Conservation (phyloP, 2,797 vertebrate genomes). For the Pseudochirops corinnae region DNA sequence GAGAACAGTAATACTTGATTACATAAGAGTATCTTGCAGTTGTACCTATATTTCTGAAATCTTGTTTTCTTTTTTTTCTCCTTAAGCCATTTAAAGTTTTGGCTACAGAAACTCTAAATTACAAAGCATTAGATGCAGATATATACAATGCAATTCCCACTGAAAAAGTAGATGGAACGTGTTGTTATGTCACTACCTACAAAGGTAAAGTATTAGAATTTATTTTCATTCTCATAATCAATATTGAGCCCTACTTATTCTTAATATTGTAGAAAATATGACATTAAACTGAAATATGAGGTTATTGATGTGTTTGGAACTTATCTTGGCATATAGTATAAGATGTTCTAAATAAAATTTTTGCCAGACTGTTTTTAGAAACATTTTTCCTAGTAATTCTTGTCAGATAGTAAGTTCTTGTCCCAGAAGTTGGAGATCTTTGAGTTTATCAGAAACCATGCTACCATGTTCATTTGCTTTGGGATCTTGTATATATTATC, state of each 20-base stretch:
- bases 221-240: constrained; percentile 32
- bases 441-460: too few relatives aligned
- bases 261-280: constrained; percentile 44
- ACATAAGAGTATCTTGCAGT: neutral
- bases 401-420: too few relatives aligned
- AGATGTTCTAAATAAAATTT: too few relatives aligned
- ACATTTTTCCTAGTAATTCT: too few relatives aligned
- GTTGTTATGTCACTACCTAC: constrained; percentile 92
- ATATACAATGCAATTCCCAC: constrained; percentile 90
- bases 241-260: constrained; percentile 16
- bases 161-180: constrained; percentile 97
- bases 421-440: too few relatives aligned
- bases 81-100: constrained; percentile 93
- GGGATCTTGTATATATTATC: too few relatives aligned
- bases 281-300: constrained; percentile 20
- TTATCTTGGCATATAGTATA: too few relatives aligned
- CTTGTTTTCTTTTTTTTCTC: constrained; percentile 67
- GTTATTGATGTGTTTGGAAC: too few relatives aligned
- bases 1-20: neutral
- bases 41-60: constrained; percentile 58
- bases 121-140: constrained; percentile 89
- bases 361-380: too few relatives aligned
- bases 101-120: constrained; percentile 92
- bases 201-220: constrained; percentile 86
- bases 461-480: too few relatives aligned